A percentile compares a stretch with the other conserved stretches of the same genome.
phyloP scores from a whole-genome alignment of 2,888 invertebrate species.

The Cactoblastis cactorum region DNA sequence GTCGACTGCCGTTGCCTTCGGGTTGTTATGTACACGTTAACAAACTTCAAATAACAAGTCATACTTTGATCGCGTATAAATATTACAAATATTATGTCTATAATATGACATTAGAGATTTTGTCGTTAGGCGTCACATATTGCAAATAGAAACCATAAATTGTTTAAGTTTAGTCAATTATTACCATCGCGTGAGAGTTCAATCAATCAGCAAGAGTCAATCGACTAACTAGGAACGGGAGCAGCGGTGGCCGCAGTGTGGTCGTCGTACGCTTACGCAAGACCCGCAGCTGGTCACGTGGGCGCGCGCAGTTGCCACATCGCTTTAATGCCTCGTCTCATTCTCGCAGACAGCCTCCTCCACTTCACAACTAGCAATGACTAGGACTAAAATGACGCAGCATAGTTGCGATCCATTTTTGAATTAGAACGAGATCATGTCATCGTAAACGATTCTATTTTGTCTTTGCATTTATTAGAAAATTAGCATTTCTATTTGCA shows the following conservation, averaged over 20 bases:
- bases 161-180: slow-evolving; percentile 21
- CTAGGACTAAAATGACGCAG: slow-evolving; percentile 70
- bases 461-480: too few species aligned
- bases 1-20: slow-evolving; percentile 40
- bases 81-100: neutral
- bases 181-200: slow-evolving; percentile 26
- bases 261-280: slow-evolving; percentile 74
- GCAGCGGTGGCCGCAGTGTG: slow-evolving; percentile 44
- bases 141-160: neutral
- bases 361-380: slow-evolving; percentile 62
- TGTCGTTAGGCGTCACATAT: neutral
- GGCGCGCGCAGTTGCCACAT: slow-evolving; percentile 69
- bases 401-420: slow-evolving; percentile 64
- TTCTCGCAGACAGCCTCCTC: slow-evolving; percentile 56
- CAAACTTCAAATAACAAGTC: neutral
- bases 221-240: slow-evolving; percentile 36
- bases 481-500: too few species aligned
- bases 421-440: slow-evolving; percentile 55
- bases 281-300: slow-evolving; percentile 72
- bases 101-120: neutral
- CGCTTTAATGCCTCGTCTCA: slow-evolving; percentile 50
- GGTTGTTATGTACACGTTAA: slow-evolving; percentile 19
- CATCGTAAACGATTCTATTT: too few species aligned
- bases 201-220: slow-evolving; percentile 44
- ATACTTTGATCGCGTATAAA: neutral